These are phyloP conservation scores for Phoenicopterus ruber DNA, from an alignment of 2,113 vertebrate species.

Conservation along the genomic window DNA sequence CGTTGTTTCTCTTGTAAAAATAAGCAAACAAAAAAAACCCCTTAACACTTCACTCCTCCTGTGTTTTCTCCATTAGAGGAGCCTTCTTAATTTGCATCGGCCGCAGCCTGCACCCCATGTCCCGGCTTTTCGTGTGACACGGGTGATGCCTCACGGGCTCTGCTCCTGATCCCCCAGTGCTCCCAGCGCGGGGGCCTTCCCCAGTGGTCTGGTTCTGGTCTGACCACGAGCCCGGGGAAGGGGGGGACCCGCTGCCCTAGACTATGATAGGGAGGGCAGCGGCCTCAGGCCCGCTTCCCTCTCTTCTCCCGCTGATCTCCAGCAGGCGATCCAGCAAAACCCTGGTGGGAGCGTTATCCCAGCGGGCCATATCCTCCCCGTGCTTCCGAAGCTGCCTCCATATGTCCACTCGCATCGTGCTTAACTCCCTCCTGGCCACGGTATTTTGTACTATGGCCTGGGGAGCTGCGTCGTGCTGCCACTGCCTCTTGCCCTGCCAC, in stretches of 20 bases:
- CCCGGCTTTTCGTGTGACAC: accelerated
- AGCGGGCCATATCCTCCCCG: constrained; percentile 24
- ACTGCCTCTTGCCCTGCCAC: neutral
- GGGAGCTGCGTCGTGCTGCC: neutral
- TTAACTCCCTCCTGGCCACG: neutral
- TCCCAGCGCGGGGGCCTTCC: neutral
- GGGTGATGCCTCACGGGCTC: neutral
- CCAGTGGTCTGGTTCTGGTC: neutral
- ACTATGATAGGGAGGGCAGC: neutral
- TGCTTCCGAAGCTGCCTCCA: constrained; percentile 43
- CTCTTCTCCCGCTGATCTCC: neutral
- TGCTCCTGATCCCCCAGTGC: neutral
- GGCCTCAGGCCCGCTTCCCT: neutral
- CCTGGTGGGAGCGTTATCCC: constrained; percentile 17
- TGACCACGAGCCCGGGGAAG: neutral
- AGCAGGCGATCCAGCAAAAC: constrained; percentile 36
- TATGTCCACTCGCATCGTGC: neutral
- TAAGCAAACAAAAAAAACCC: neutral
- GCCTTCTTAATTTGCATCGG: neutral
- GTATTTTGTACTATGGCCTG: neutral
- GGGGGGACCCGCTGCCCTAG: neutral
- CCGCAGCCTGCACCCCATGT: accelerated
- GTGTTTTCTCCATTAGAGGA: neutral
- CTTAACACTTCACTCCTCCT: neutral
- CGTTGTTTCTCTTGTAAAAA: neutral